Percentiles rank a stretch among this genome's conserved stretches.
Conservation (phyloP, 2,113 vertebrate species). For the Shinisaurus crocodilurus region DNA sequence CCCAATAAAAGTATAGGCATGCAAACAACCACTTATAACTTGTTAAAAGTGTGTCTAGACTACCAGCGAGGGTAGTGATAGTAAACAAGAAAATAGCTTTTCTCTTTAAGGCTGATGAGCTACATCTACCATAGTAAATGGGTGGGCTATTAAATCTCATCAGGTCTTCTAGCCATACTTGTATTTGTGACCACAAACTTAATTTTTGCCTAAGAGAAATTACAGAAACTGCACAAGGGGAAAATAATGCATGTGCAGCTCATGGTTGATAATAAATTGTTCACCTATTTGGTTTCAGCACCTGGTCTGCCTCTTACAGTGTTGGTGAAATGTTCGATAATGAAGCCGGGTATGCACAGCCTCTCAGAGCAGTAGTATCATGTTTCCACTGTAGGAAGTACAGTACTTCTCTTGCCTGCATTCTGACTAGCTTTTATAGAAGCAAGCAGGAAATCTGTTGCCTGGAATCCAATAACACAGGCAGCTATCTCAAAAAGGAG, state of each 20-base stretch:
- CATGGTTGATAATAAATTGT: no score
- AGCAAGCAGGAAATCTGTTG: no score
- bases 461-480: no score
- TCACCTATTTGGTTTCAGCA: neutral
- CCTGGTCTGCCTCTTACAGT: neutral
- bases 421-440: no score
- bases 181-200: neutral
- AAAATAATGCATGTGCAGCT: neutral
- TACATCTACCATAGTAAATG: neutral
- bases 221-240: neutral
- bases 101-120: neutral
- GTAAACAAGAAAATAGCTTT: neutral
- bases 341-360: neutral
- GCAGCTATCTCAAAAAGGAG: no score
- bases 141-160: neutral
- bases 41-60: neutral
- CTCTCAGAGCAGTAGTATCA: neutral
- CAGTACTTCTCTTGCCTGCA: neutral
- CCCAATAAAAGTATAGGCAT: neutral
- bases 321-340: no score
- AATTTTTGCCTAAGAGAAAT: neutral
- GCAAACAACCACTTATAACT: neutral
- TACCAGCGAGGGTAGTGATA: neutral
- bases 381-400: neutral
- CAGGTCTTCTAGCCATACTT: neutral